These are phyloP conservation scores for Drosophila neonasuta DNA, from an alignment of 2,888 invertebrate species.

Conservation along the genomic window DNA sequence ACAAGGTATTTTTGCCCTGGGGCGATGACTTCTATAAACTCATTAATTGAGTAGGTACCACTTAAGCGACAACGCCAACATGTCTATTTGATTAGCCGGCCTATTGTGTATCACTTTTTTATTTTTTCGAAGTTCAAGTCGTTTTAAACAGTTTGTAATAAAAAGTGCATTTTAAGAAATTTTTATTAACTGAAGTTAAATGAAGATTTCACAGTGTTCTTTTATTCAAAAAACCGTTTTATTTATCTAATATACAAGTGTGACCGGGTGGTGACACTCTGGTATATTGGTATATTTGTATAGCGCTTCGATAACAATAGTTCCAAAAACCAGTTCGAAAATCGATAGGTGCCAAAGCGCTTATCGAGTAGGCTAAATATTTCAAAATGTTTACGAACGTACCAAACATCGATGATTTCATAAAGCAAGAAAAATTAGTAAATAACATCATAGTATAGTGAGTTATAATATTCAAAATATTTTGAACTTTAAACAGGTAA, in stretches of 20 bases:
- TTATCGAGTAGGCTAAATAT: not conserved
- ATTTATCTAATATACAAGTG: not conserved
- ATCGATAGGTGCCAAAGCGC: not conserved
- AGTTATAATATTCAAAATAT: no score
- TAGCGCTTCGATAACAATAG: not conserved
- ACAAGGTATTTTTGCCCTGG: constrained; percentile 25
- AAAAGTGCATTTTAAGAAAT: no score
- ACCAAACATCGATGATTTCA: constrained; percentile 22
- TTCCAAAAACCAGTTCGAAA: constrained; percentile 1
- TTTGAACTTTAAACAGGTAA: no score
- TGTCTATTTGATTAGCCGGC: constrained; percentile 18
- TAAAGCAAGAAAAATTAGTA: no score
- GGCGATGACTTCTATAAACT: constrained; percentile 9
- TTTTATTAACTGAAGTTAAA: no score
- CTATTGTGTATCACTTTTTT: no score
- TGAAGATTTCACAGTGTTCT: no score
- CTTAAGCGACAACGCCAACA: constrained; percentile 18
- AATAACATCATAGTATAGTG: no score
- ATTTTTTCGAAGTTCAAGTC: no score
- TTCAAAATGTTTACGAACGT: not conserved
- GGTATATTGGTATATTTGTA: constrained; percentile 18
- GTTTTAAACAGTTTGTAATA: no score
- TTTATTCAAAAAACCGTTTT: not conserved
- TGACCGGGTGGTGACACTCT: not conserved
- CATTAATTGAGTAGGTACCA: constrained; percentile 15